phyloP scores from a whole-genome alignment of 2,113 vertebrate species.

The Zosterops lateralis region DNA sequence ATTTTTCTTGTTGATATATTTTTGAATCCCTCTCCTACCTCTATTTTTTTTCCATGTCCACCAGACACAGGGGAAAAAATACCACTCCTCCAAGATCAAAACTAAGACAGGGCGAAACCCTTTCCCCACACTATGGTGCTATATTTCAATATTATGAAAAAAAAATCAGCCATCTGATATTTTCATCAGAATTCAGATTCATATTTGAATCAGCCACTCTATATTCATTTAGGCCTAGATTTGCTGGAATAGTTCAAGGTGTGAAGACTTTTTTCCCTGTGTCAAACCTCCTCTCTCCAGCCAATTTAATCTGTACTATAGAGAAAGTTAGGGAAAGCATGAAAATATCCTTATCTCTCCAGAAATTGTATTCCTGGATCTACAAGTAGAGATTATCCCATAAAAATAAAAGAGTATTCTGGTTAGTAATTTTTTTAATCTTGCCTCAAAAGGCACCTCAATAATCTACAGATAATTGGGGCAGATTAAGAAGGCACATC shows the following conservation, averaged over 20 bases:
- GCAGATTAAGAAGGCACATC: background rate
- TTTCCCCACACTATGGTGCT: background rate
- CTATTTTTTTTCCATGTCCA: background rate
- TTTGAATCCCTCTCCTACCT: background rate
- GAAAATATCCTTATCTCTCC: background rate
- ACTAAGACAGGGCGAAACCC: background rate
- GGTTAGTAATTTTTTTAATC: background rate
- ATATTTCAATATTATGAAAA: background rate
- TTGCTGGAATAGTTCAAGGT: background rate
- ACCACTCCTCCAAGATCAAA: background rate
- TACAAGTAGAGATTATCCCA: background rate
- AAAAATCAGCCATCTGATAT: background rate
- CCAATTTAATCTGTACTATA: background rate
- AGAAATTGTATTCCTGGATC: background rate
- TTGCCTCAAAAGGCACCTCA: background rate
- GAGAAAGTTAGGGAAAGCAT: background rate
- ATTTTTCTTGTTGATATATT: background rate
- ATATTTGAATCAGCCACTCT: background rate
- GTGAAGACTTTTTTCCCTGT: background rate
- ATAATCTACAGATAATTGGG: background rate
- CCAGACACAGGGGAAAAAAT: background rate
- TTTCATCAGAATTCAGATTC: no score
- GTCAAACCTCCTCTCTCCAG: background rate
- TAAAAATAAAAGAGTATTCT: background rate
- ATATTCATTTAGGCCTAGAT: background rate